Percentiles rank a stretch among this genome's conserved stretches.
Conservation (phyloP, 2,888 invertebrate genomes). For the Flexamia atlantica region DNA sequence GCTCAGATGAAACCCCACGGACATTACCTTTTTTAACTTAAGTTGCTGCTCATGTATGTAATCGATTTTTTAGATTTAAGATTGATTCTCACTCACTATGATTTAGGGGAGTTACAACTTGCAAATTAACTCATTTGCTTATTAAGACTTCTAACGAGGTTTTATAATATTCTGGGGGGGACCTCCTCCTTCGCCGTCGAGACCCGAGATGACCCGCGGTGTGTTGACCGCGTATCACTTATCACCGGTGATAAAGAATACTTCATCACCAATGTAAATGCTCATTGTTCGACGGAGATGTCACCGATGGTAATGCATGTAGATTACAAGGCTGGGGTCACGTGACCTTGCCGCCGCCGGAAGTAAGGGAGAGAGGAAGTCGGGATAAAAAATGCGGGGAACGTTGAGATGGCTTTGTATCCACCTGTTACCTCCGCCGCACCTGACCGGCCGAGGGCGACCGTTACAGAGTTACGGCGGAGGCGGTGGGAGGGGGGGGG, state of each 20-base stretch:
- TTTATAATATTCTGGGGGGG: too few species aligned
- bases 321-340: conserved; percentile 38
- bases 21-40: too few species aligned
- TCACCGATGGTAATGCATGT: conserved; percentile 33
- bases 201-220: not conserved
- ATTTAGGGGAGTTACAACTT: too few species aligned
- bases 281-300: conserved; percentile 37
- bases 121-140: too few species aligned
- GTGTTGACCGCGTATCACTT: conserved; percentile 32
- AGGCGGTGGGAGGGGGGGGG: not conserved
- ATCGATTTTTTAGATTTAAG: too few species aligned
- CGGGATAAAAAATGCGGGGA: conserved; percentile 53
- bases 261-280: conserved; percentile 45
- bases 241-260: conserved; percentile 35
- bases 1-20: too few species aligned
- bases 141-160: too few species aligned
- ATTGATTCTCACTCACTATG: too few species aligned
- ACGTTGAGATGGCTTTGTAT: conserved; percentile 57
- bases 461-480: not conserved
- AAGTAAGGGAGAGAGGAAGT: conserved; percentile 31
- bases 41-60: too few species aligned
- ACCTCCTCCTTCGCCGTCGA: not conserved
- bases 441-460: conserved; percentile 18
- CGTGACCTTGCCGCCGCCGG: not conserved
- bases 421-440: conserved; percentile 42